Evolutionary conservation across 1,140 invertebrate species (phyloP).

Genomic region (Dendroctonus valens): DNA sequence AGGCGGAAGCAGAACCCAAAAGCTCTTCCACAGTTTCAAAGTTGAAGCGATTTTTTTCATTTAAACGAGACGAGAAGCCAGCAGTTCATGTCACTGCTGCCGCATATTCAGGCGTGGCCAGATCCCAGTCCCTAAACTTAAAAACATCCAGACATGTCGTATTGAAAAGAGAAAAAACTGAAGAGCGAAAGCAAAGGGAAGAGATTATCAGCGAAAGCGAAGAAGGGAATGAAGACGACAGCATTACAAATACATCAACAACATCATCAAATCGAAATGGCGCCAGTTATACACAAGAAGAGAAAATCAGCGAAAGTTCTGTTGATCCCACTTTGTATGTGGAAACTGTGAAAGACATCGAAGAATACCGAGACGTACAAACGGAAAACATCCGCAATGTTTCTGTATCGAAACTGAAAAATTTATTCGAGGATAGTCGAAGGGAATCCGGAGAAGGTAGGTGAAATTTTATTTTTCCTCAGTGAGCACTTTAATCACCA

Average conservation of each 20-base stretch:
- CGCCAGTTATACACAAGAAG: background rate
- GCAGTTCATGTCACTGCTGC: conserved; percentile 1
- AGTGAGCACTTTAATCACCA: background rate
- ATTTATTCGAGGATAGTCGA: conserved; percentile 17
- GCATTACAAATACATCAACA: too few relatives aligned
- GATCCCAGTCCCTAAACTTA: conserved; percentile 15
- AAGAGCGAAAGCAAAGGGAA: background rate
- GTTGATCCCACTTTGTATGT: conserved; percentile 7
- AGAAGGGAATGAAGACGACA: too few relatives aligned
- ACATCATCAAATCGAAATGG: background rate
- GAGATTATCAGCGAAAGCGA: conserved; percentile 1
- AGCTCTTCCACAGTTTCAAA: conserved; percentile 15
- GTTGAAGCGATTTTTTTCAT: conserved; percentile 26
- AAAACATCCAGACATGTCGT: background rate
- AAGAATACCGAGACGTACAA: conserved; percentile 11
- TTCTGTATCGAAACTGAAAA: conserved; percentile 27
- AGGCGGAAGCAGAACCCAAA: background rate
- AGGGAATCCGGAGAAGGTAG: conserved; percentile 25
- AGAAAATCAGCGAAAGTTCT: background rate
- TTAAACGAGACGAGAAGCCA: conserved; percentile 11
- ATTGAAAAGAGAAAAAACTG: background rate
- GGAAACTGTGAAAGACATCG: conserved; percentile 7
- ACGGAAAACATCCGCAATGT: background rate
- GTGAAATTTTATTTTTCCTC: background rate
- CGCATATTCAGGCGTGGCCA: conserved; percentile 8